Evolutionary conservation across 2,797 vertebrate species (phyloP).

Genomic region (Ceryle rudis): DNA sequence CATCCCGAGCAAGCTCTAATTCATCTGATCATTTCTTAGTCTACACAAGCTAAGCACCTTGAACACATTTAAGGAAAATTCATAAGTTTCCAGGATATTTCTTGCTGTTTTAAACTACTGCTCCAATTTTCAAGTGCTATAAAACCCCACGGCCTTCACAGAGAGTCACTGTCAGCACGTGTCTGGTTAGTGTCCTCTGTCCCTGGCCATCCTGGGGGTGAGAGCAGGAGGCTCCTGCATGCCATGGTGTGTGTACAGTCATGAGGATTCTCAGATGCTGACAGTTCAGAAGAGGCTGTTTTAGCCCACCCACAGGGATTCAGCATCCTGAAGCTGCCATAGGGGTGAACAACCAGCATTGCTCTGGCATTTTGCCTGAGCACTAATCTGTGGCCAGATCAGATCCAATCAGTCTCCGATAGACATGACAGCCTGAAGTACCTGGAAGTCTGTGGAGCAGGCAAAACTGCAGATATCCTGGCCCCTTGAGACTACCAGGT

Average conservation of each 20-base stretch:
- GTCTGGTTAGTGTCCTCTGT: background rate
- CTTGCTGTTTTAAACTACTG: background rate
- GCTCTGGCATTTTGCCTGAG: background rate
- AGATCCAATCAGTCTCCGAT: background rate
- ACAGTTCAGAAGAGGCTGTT: background rate
- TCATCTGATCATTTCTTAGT: background rate
- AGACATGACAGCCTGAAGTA: fast-evolving
- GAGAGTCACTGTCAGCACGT: fast-evolving
- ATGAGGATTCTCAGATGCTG: background rate
- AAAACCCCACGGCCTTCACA: background rate
- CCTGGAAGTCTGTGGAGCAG: background rate
- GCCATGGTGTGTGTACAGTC: fast-evolving
- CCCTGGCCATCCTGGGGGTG: no score
- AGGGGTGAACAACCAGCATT: background rate
- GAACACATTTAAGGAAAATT: background rate
- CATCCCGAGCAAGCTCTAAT: background rate
- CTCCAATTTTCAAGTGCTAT: background rate
- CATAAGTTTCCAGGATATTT: background rate
- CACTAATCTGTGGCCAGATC: fast-evolving
- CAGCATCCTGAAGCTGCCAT: fast-evolving
- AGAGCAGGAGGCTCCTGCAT: background rate
- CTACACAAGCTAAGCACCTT: background rate
- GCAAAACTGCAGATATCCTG: no score
- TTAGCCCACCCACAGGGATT: fast-evolving
- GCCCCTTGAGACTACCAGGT: fast-evolving